These are phyloP conservation scores for Phoenicopterus ruber DNA, from an alignment of 2,113 vertebrate genomes.

Conservation along the genomic window DNA sequence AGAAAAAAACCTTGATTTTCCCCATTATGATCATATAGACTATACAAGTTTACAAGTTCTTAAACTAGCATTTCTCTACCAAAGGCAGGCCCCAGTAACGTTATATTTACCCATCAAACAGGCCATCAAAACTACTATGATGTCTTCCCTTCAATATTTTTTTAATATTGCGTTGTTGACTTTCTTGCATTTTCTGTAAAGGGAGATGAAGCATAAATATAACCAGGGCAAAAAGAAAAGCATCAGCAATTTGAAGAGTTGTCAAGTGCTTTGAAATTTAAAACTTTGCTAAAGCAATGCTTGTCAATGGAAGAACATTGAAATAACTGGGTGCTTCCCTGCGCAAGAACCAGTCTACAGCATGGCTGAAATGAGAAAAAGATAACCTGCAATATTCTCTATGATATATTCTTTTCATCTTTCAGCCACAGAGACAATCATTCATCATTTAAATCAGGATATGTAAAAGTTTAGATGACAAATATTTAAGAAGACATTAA, in stretches of 20 bases:
- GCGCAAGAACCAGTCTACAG: background rate
- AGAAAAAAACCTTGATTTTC: background rate
- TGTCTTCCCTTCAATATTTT: background rate
- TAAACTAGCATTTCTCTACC: background rate
- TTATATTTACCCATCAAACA: background rate
- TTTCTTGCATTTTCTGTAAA: background rate
- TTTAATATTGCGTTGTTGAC: background rate
- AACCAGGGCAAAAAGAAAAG: background rate
- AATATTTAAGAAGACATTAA: background rate
- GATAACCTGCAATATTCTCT: background rate
- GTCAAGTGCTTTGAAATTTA: conserved; percentile 6
- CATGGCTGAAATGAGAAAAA: background rate
- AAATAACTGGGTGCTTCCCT: background rate
- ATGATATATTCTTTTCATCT: background rate
- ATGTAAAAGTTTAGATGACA: background rate
- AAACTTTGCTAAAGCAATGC: background rate
- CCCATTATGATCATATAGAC: background rate
- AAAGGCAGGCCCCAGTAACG: background rate
- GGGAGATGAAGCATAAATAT: background rate
- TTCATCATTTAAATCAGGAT: background rate
- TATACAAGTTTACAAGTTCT: background rate
- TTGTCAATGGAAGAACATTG: background rate
- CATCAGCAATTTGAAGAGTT: background rate
- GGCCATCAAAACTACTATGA: background rate
- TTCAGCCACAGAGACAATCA: background rate